These are phyloP conservation scores for Melanostoma mellinum DNA, from an alignment of 2,888 invertebrate genomes.

Conservation along the genomic window DNA sequence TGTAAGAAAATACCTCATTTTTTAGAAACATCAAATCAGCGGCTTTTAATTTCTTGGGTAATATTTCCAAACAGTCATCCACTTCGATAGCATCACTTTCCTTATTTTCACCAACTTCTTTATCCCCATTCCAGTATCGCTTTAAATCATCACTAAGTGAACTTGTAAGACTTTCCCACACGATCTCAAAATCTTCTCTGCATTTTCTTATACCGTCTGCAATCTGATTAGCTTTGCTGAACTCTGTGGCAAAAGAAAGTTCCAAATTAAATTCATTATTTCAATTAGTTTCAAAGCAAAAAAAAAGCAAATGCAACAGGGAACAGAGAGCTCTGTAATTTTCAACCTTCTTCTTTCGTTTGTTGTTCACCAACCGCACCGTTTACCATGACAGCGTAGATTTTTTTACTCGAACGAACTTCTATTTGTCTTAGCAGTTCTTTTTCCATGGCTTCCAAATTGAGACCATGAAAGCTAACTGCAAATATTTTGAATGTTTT, in stretches of 20 bases:
- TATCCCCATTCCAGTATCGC: constrained; percentile 14
- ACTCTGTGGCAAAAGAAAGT: constrained; percentile 18
- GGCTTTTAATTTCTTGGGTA: constrained; percentile 20
- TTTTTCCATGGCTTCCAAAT: constrained; percentile 22
- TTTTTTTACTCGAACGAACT: constrained; percentile 20
- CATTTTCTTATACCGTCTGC: constrained; percentile 18
- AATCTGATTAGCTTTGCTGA: constrained; percentile 23
- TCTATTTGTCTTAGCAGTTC: constrained; percentile 21
- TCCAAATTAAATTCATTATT: constrained; percentile 56
- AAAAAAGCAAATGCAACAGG: not conserved
- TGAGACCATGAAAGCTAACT: constrained; percentile 44
- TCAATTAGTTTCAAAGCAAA: constrained; percentile 37
- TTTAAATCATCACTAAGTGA: constrained; percentile 27
- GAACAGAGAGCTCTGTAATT: constrained; percentile 8
- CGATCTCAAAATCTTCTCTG: constrained; percentile 20
- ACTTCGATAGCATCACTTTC: not conserved
- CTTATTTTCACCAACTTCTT: not conserved
- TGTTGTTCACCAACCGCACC: not conserved
- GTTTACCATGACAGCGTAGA: constrained; percentile 26
- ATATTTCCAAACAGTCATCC: not conserved
- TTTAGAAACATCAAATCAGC: constrained; percentile 9
- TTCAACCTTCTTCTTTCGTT: constrained; percentile 26
- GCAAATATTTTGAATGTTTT: constrained; percentile 41
- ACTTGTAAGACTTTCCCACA: constrained; percentile 9
- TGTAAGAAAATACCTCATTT: constrained; percentile 1